Base-by-base conservation (phyloP, 2,888 invertebrate species). In the Bombylius major region DNA sequence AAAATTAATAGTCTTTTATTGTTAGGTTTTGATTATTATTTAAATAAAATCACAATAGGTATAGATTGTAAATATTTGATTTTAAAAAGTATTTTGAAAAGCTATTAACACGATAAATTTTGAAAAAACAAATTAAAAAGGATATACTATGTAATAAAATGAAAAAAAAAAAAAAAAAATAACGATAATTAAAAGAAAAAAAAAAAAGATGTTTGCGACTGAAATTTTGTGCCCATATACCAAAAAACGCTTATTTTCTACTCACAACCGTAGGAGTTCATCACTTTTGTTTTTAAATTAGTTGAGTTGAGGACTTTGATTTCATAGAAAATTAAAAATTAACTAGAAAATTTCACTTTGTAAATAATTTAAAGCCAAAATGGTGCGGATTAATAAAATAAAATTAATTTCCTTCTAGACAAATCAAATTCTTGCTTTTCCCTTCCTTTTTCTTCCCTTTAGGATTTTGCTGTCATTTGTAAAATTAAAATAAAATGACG, bases 221-320 rank as follows among this genome's bases (percentile, higher is more conserved):
- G 42, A 46, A 31, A 14, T 42, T 50, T 50, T 50, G 50, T 50
- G 46, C 55, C 55, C 55, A 50, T 49, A 55, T 55, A 55, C 55
- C 55, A 55, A 55, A 55, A 42, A 11, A 11, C 7, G 6, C 36
- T 36, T 36, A 14, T 39, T 54, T 31, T 54, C 50, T 54, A 55
- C 55, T 55, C 55, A 55, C 55, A 55, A 55, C 55, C 55, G 55
- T 55, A 55, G 36, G 50, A 50, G 50, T 55, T 55, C 55, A 55
- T 55, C 55, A 55, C 23, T 23, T 23, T 23, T 23, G 23, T 23
- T 23, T 23, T 23, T 23, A 23, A 23, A 23, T 23, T 23, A 23
- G 23, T 23, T 2, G 2, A 23, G 23, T 23, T 23, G 23, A 23
- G 23, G 3, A 23, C 23, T 23, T 23, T 23, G 3, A 23, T 23